Evolutionary conservation across 1,140 invertebrate genomes (phyloP), one percentile per base, ranked within the genome.

Genomic region (Drosophila elegans): DNA sequence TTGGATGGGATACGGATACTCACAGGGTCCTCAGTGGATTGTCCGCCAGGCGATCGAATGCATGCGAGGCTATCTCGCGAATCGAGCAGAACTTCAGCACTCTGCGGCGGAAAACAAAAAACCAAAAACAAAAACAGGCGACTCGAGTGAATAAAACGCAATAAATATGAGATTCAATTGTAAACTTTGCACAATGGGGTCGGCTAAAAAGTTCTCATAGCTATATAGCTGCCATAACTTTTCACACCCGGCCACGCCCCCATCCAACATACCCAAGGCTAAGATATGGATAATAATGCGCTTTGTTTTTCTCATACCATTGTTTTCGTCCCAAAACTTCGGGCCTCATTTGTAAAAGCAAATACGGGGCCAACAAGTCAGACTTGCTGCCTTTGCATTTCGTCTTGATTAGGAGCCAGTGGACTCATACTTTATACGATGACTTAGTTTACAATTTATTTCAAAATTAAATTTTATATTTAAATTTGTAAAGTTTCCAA

Each of bases 41-140:
- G 44, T 67, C 60, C 6, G 91, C 78, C 46, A 92, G 79, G 59
- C 79, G 67, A 67, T 84, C 72, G 55, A 92, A 88, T 16, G 91
- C 81, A 56, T 81, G 73, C 27, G 90, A 59, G 48, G 69, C 60
- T 53, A 92, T 81, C 55, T 75, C 57, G 39, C 78, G 76, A 51
- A 92, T 92, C 21, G 84, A 61, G 69, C 91, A 92, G 46, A 92
- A 80, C 63, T 92, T 92, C 46, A 91, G 69, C 0, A 91, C 90
- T 13, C 90, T 91, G 79, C 1, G 32, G 25, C 7, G 38, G 9
- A 27, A 34, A 42, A 25, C 13, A 27, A 36, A 54, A 13, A 27
- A 25, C 12, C 1, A 11, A 27, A 45, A 52, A 52, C 53, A 56
- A 21, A 29, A 48, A 57, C 29, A 34, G 42, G n/a, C 51, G 13